These are phyloP conservation scores for Corythaixoides concolor DNA, from an alignment of 2,113 vertebrate species.

Conservation along the genomic window DNA sequence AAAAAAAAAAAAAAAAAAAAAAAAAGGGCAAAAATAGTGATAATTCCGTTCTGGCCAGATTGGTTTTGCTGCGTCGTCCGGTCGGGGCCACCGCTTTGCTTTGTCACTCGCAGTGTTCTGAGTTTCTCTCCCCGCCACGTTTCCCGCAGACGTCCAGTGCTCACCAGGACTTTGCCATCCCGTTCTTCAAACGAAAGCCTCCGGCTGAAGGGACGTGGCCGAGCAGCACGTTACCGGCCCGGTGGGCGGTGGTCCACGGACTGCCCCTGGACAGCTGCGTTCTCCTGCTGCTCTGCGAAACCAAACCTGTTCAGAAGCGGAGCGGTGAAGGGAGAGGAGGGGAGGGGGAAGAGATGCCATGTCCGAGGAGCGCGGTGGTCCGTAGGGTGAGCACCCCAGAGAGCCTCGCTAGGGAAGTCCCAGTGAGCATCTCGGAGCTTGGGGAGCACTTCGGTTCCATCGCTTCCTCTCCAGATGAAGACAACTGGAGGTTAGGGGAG, in stretches of 20 bases:
- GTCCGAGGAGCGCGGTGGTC: accelerated
- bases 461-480: accelerated
- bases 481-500: accelerated
- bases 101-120: not conserved
- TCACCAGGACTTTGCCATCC: not conserved
- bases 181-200: not conserved
- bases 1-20: too few species aligned
- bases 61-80: not conserved
- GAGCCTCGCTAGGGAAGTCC: not conserved
- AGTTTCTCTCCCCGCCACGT: not conserved
- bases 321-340: not conserved
- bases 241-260: accelerated
- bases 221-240: accelerated
- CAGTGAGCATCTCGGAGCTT: accelerated
- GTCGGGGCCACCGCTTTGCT: conserved; percentile 1
- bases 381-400: not conserved
- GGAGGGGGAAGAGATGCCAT: not conserved
- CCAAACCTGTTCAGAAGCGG: not conserved
- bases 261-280: not conserved
- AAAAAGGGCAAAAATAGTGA: too few species aligned
- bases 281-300: not conserved
- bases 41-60: not conserved
- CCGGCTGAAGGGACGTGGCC: accelerated
- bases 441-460: accelerated
- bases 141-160: not conserved